Conservation (phyloP, 2,888 invertebrate genomes). For the Cryptocheilus praepositus region DNA sequence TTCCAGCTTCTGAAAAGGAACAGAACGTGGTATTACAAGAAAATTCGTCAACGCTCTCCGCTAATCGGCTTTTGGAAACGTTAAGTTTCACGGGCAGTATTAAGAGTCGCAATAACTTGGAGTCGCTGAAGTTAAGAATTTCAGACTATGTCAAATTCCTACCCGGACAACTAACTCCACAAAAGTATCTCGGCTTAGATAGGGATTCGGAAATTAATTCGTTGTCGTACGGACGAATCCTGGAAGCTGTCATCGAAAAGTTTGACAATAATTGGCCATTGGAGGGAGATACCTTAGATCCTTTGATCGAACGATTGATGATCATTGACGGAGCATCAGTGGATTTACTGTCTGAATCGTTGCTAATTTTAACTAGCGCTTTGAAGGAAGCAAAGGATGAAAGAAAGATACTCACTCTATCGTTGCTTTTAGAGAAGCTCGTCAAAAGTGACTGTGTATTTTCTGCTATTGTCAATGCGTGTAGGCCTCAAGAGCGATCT, state of each 20-base stretch:
- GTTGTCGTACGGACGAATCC: conserved; percentile 76
- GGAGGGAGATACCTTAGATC: conserved; percentile 70
- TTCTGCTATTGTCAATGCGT: conserved; percentile 75
- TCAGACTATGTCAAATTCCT: conserved; percentile 64
- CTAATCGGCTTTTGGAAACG: conserved; percentile 68
- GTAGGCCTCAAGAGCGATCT: conserved; percentile 39
- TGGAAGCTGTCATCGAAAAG: conserved; percentile 76
- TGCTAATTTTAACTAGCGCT: conserved; percentile 75
- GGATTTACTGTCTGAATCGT: conserved; percentile 73
- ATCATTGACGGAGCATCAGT: conserved; percentile 76
- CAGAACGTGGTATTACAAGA: conserved; percentile 41
- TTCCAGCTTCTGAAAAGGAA: conserved; percentile 60
- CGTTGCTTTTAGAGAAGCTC: conserved; percentile 75
- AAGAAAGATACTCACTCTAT: conserved; percentile 69
- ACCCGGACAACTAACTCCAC: conserved; percentile 81
- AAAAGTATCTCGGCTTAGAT: conserved; percentile 80
- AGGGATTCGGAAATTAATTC: conserved; percentile 73
- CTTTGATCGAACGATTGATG: conserved; percentile 75
- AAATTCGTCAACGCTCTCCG: conserved; percentile 55
- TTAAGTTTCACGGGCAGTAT: conserved; percentile 69
- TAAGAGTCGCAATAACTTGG: conserved; percentile 70
- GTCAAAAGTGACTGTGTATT: conserved; percentile 79
- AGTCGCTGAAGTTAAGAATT: conserved; percentile 56
- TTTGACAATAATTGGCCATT: conserved; percentile 80
- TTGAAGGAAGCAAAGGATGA: conserved; percentile 74